These are phyloP conservation scores for Drosophila recens DNA, from an alignment of 2,888 invertebrate genomes.

Conservation along the genomic window DNA sequence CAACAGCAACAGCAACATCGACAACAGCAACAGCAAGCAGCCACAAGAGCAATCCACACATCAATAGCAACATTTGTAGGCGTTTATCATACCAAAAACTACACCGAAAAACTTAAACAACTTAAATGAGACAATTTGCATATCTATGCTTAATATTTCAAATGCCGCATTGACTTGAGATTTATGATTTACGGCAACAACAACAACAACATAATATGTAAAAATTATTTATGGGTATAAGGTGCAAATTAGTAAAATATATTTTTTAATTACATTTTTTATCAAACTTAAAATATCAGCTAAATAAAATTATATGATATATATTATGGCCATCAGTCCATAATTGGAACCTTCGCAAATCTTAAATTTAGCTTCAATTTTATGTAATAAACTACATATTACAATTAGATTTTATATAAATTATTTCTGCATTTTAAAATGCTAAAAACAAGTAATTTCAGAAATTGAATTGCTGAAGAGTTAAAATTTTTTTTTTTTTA, in stretches of 20 bases:
- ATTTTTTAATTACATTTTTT: not conserved
- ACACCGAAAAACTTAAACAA: conserved; percentile 18
- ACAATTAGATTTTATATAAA: too few species aligned
- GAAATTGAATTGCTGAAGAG: not conserved
- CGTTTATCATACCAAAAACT: conserved; percentile 14
- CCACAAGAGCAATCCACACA: conserved; percentile 32
- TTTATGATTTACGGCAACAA: conserved; percentile 10
- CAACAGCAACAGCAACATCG: conserved; percentile 23
- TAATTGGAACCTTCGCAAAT: not conserved
- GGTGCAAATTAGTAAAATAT: not conserved
- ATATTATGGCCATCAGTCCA: conserved; percentile 1
- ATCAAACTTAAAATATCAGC: not conserved
- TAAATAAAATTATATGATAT: not conserved
- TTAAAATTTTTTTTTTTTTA: not conserved
- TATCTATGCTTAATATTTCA: conserved; percentile 15
- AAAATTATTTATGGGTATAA: conserved; percentile 9
- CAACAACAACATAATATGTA: not conserved
- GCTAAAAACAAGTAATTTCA: not conserved
- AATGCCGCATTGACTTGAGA: conserved; percentile 3
- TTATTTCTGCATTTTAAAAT: not conserved
- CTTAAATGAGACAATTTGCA: conserved; percentile 34
- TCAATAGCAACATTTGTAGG: conserved; percentile 23
- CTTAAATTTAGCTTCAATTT: not conserved
- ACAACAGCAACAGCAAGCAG: conserved; percentile 23
- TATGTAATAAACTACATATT: too few species aligned